These are phyloP conservation scores for Puntigrus tetrazona DNA, from an alignment of 2,113 vertebrate species.

Conservation along the genomic window DNA sequence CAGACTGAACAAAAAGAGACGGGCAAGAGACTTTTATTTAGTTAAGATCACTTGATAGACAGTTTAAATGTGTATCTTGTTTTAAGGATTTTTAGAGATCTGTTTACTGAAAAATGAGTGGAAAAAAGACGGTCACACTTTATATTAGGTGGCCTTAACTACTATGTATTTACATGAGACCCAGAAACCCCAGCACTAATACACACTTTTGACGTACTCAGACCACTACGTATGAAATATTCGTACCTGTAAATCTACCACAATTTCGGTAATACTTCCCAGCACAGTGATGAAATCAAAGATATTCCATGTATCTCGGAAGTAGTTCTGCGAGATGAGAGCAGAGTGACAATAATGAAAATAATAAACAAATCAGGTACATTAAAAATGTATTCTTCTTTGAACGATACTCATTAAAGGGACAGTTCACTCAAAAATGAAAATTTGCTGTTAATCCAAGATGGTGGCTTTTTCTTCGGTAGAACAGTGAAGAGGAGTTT, in stretches of 20 bases:
- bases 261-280: slow-evolving; percentile 95
- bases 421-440: background rate
- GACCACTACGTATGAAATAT: slow-evolving; percentile 20
- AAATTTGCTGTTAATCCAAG: too few relatives aligned
- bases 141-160: too few relatives aligned
- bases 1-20: slow-evolving; percentile 67
- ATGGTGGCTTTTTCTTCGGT: too few relatives aligned
- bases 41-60: background rate
- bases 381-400: background rate
- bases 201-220: background rate
- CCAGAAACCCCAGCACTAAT: background rate
- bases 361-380: background rate
- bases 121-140: too few relatives aligned
- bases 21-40: background rate
- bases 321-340: slow-evolving; percentile 86
- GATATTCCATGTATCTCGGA: slow-evolving; percentile 98
- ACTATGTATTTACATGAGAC: too few relatives aligned
- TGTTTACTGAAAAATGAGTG: background rate
- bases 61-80: background rate
- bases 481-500: too few relatives aligned
- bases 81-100: background rate
- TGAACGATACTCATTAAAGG: background rate
- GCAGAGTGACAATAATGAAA: background rate
- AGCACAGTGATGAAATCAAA: slow-evolving; percentile 99
- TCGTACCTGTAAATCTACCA: slow-evolving; percentile 83